Percentiles rank a stretch among this genome's conserved stretches.
Conservation (phyloP, 2,797 vertebrate genomes). For the Naso thynnoides region DNA sequence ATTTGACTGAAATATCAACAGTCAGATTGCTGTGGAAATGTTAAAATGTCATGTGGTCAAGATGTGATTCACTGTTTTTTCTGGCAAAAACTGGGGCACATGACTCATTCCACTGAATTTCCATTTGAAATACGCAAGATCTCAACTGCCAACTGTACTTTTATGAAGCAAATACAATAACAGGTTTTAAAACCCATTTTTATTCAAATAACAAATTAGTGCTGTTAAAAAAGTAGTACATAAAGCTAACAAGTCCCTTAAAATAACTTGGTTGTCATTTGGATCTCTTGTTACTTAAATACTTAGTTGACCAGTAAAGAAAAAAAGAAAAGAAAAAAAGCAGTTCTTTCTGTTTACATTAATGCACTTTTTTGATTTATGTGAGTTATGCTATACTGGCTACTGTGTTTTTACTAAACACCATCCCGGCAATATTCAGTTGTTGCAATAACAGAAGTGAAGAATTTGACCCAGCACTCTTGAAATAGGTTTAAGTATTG, state of each 20-base stretch:
- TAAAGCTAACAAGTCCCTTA: not conserved
- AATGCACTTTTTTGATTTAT: constrained; percentile 1
- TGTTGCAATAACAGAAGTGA: constrained; percentile 1
- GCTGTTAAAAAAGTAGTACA: not conserved
- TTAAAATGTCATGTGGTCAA: not conserved
- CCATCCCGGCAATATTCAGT: not conserved
- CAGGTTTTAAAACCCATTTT: not conserved
- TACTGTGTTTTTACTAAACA: not conserved
- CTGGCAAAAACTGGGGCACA: not conserved
- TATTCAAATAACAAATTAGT: not conserved
- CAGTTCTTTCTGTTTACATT: not conserved
- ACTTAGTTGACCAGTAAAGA: not conserved
- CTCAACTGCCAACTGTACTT: no score
- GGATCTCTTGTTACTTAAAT: constrained; percentile 1
- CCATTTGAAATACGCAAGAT: not conserved
- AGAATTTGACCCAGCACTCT: constrained; percentile 13
- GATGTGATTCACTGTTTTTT: not conserved
- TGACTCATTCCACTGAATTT: not conserved
- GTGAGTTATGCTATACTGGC: not conserved
- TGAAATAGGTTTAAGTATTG: constrained; percentile 18
- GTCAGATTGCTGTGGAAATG: not conserved
- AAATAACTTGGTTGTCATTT: not conserved
- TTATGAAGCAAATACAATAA: not conserved
- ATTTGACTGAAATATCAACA: not conserved
- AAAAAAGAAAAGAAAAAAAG: no score